A percentile compares a stretch with the other conserved stretches of the same genome.
Evolutionary conservation across 1,140 invertebrate species (phyloP).

Genomic region (Bombus confusus): DNA sequence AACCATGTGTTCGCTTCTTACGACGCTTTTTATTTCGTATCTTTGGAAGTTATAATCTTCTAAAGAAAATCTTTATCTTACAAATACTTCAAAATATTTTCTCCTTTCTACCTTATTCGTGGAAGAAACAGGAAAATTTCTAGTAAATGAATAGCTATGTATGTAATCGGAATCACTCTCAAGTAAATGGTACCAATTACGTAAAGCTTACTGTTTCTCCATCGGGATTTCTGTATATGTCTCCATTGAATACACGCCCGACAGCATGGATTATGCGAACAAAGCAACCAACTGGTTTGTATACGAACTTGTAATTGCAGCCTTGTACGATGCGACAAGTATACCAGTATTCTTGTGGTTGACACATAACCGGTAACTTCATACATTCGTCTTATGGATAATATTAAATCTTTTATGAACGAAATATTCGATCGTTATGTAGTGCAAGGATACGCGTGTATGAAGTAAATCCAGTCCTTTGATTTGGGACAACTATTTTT

Average conservation of each 20-base stretch:
- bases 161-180: slow-evolving; percentile 11
- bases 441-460: background rate
- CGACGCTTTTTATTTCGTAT: background rate
- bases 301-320: slow-evolving; percentile 17
- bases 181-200: background rate
- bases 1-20: no score
- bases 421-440: background rate
- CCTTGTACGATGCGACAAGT: background rate
- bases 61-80: no score
- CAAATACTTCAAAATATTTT: no score
- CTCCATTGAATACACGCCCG: background rate
- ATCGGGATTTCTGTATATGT: background rate
- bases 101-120: background rate
- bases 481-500: background rate
- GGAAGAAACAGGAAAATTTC: background rate
- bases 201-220: slow-evolving; percentile 18
- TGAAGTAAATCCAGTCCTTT: background rate
- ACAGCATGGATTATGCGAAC: slow-evolving; percentile 17
- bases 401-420: background rate
- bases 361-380: background rate
- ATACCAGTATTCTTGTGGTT: background rate
- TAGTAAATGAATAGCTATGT: slow-evolving; percentile 8
- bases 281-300: slow-evolving; percentile 7
- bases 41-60: background rate
- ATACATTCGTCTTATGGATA: background rate